Base-by-base conservation (phyloP, 2,888 invertebrate genomes). In the Caenorhabditis sp. region DNA sequence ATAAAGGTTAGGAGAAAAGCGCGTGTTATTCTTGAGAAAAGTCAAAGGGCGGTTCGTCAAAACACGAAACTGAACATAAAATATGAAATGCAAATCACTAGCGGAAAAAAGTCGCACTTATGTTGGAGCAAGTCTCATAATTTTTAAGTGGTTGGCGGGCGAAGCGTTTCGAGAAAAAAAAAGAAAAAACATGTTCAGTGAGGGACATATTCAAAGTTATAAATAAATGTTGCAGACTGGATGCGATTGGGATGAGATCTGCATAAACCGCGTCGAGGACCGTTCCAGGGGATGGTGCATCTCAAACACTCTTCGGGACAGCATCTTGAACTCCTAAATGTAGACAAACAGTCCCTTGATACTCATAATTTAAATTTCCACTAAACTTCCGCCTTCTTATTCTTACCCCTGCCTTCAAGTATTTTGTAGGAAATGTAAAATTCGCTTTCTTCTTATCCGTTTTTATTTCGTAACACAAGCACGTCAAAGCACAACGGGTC, bases 181-280 rank as follows among this genome's bases (percentile, higher is more conserved):
- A 32, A 35, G 53, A 41, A 58, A 66, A 58, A 66, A 66, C 66
- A 66, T 58, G 66, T 66, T 66, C 4, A 9, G 39, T 4, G 35
- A 45, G 35, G 13, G 35, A 22, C 70, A 52, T 70, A 50, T 53
- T 52, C 59, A 50, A 63, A 53, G 50, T 50, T 39, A 39, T 39
- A n/a, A n/a, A n/a, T n/a, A n/a, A n/a, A n/a, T n/a, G n/a, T 65
- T 80, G 68, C 58, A 83, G 83, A 78, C 78, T 20, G 81, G 79
- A 9, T 83, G 83, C 70, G 63, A 80, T 27, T 83, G 83, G 83
- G 79, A 82, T 65, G 83, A 83, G 45, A 71, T 76, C n/a, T 83
- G 83, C 62, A 80, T 83, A 41, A 72, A 71, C 46, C 73, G 81
- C 20, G 82, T 83, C 11, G 82, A 83, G 27, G 81, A 83, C 45